Evolutionary conservation across 2,888 invertebrate genomes (phyloP).

Genomic region (Harmothoe impar): DNA sequence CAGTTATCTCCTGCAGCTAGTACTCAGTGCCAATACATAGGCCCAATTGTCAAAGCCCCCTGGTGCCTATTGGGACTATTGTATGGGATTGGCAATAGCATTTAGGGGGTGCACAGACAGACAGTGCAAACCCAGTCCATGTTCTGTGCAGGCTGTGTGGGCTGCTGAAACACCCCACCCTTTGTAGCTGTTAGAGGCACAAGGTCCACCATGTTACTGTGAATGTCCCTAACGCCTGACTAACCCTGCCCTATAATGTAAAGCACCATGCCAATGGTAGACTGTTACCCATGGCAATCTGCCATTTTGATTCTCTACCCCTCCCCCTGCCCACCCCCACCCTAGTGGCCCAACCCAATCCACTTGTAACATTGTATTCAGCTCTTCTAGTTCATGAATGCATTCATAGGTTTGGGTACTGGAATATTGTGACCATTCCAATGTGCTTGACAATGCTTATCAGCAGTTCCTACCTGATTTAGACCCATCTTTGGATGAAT

Average conservation of each 20-base stretch:
- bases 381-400: background rate
- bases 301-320: background rate
- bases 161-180: too few relatives aligned
- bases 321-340: background rate
- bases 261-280: slow-evolving; percentile 23
- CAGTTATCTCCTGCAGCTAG: too few relatives aligned
- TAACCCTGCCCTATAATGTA: slow-evolving; percentile 1
- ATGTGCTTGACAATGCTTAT: background rate
- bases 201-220: background rate
- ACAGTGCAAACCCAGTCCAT: too few relatives aligned
- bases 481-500: too few relatives aligned
- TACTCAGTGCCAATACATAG: too few relatives aligned
- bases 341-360: background rate
- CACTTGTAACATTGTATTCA: slow-evolving; percentile 22
- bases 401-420: background rate
- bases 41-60: too few relatives aligned
- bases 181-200: too few relatives aligned
- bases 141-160: too few relatives aligned
- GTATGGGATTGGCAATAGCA: too few relatives aligned
- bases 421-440: background rate
- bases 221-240: background rate
- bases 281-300: slow-evolving; percentile 2
- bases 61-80: too few relatives aligned
- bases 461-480: background rate
- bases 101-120: too few relatives aligned